Evolutionary conservation across 2,888 invertebrate species (phyloP).

Genomic region (Hipparchia sbordonii): DNA sequence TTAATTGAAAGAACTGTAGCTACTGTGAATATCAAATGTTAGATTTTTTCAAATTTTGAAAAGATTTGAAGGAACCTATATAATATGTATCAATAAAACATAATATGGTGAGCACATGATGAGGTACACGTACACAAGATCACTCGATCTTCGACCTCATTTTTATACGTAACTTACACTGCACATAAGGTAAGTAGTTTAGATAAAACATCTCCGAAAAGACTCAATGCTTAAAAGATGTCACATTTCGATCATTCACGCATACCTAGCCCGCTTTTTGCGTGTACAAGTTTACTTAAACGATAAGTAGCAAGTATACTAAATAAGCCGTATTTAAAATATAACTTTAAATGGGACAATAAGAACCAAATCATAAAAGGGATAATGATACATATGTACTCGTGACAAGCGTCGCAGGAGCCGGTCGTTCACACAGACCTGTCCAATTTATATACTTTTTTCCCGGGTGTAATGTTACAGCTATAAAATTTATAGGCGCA

Average conservation of each 20-base stretch:
- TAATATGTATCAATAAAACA: too few relatives aligned
- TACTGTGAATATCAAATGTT: too few relatives aligned
- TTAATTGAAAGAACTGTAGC: too few relatives aligned
- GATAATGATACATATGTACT: slow-evolving; percentile 35
- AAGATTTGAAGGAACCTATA: not conserved
- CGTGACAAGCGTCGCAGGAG: slow-evolving; percentile 49
- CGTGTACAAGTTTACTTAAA: not conserved
- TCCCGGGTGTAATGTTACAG: slow-evolving; percentile 76
- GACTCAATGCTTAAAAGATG: not conserved
- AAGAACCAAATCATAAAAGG: slow-evolving; percentile 18
- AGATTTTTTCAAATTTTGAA: not conserved
- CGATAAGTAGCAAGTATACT: not conserved
- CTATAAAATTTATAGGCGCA: slow-evolving; percentile 65
- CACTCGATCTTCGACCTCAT: too few relatives aligned
- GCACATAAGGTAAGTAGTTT: too few relatives aligned
- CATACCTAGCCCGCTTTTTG: not conserved
- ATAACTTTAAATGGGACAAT: not conserved
- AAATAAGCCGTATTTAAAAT: slow-evolving; percentile 2
- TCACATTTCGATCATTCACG: not conserved
- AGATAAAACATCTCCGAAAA: not conserved
- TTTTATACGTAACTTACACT: too few relatives aligned
- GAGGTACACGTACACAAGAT: too few relatives aligned
- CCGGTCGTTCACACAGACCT: slow-evolving; percentile 67
- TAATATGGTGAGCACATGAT: too few relatives aligned
- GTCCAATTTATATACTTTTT: slow-evolving; percentile 78